phyloP scores from a whole-genome alignment of 2,113 vertebrate species.

The Heterotilapia buettikoferi region DNA sequence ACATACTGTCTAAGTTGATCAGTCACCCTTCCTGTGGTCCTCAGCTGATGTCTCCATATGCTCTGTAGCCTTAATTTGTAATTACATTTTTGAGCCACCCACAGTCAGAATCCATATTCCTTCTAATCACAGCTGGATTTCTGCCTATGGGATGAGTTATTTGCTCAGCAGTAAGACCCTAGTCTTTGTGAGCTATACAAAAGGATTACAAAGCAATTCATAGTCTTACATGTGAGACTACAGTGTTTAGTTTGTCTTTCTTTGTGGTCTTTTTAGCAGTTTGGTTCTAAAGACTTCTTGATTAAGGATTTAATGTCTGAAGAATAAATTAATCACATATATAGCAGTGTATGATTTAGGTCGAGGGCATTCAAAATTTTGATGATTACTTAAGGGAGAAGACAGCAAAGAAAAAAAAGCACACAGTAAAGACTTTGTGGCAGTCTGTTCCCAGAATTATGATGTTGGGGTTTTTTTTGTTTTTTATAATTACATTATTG shows the following conservation, averaged over 20 bases:
- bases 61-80: background rate
- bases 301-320: background rate
- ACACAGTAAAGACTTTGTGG: background rate
- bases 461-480: background rate
- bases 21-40: background rate
- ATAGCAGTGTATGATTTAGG: background rate
- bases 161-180: background rate
- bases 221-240: background rate
- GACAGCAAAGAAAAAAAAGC: background rate
- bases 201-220: background rate
- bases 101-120: background rate
- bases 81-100: background rate
- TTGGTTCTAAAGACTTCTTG: background rate
- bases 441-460: background rate
- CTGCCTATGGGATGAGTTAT: background rate
- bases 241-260: background rate
- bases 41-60: background rate
- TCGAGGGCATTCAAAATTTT: background rate
- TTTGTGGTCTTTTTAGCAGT: background rate
- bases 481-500: background rate
- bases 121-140: background rate
- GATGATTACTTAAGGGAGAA: background rate
- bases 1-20: background rate
- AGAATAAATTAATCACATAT: background rate
- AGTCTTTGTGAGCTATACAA: background rate